Percentiles rank a stretch among this genome's conserved stretches.
Evolutionary conservation across 2,888 invertebrate genomes (phyloP).

Genomic region (Microplitis manilae): DNA sequence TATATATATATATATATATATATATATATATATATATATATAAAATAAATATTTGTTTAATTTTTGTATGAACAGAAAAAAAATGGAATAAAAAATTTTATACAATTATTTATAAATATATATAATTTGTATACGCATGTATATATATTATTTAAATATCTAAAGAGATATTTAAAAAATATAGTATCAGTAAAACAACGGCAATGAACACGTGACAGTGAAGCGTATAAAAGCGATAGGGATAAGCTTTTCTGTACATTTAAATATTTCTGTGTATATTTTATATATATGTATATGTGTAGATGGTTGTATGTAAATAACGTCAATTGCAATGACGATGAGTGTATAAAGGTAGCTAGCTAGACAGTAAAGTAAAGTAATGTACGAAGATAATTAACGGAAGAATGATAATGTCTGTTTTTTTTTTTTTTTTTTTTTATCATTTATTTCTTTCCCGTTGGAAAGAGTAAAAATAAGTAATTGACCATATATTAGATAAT

Average conservation of each 20-base stretch:
- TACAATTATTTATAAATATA: background rate
- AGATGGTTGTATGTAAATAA: background rate
- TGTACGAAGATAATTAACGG: background rate
- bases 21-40: background rate
- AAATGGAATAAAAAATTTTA: background rate
- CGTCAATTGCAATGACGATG: background rate
- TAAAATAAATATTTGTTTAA: background rate
- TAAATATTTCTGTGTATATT: background rate
- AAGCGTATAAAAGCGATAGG: slow-evolving; percentile 60
- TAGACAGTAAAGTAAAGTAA: background rate
- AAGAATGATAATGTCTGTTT: background rate
- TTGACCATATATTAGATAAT: no score
- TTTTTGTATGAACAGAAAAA: background rate
- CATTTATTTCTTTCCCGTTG: no score
- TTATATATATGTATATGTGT: background rate
- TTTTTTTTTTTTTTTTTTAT: background rate
- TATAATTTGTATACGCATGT: background rate
- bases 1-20: background rate
- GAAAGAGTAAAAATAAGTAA: no score
- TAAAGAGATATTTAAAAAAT: slow-evolving; percentile 1
- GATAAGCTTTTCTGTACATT: slow-evolving; percentile 57
- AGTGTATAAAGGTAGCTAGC: background rate
- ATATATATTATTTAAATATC: background rate
- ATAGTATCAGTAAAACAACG: slow-evolving; percentile 28
- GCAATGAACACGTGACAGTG: slow-evolving; percentile 48